Evolutionary conservation across 2,797 vertebrate genomes (phyloP), one percentile per base, ranked within the genome.

Genomic region (Nannoperca australis): DNA sequence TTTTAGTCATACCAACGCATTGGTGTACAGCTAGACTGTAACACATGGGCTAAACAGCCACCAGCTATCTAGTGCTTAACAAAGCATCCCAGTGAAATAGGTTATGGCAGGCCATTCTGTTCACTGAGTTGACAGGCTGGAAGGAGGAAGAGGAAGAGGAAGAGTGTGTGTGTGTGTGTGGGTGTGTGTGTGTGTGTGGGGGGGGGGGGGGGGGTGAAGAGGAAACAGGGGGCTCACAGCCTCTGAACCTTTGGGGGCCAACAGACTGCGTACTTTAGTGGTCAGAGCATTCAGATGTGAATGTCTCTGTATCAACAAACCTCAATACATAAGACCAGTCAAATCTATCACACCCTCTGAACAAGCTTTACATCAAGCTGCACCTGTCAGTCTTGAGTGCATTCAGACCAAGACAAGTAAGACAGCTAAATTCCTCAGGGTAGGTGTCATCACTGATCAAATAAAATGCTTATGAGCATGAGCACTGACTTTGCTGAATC

Each of bases 211-310:
- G 60, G 6, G 79, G 84, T 30, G 81, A 85, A 85, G 83, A 80
- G 40, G 55, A 82, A 68, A 51, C 68, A 81, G 55, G 32, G 64
- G 50, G 18, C 59, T 72, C 61, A 42, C 56, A 34, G 61, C 4
- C 11, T 9, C 44, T 72, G 70, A 69, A 78, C 82, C 77, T 79
- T 71, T 83, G 32, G 78, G 78, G 66, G 79, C 71, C 63, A 34
- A 72, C 53, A 54, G 53, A 54, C 49, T 78, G 72, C 70, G 81
- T 58, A 81, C 66, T 76, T 76, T 83, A 66, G 66, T 80, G 79
- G 91, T 91, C 82, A 79, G 74, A 85, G 79, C 85, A 81, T 84
- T 90, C 85, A 90, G 81, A 90, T 76, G 65, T 87, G 82, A 91
- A 92, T 61, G 63, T 83, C 70, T 90, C 80, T 15, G 38, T 62